A percentile compares a stretch with the other conserved stretches of the same genome.
phyloP scores from a whole-genome alignment of 2,797 vertebrate species.

The Choloepus didactylus region DNA sequence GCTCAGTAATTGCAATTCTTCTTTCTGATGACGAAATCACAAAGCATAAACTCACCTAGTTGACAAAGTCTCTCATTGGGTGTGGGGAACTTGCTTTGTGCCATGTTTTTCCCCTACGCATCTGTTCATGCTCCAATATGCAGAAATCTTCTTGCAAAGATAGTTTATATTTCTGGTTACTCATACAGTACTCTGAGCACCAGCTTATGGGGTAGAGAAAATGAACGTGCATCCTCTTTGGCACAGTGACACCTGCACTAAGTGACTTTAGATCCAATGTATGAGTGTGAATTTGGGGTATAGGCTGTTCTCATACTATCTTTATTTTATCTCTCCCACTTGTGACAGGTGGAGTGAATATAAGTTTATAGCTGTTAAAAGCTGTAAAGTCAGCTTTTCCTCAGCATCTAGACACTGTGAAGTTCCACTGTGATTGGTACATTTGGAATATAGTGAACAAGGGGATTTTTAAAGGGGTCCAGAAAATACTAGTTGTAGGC shows the following conservation, averaged over 20 bases:
- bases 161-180: background rate
- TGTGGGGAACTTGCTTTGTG: background rate
- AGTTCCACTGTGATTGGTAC: background rate
- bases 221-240: fast-evolving
- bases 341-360: background rate
- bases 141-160: background rate
- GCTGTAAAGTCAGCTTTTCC: background rate
- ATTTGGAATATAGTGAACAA: background rate
- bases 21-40: constrained; percentile 48
- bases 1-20: constrained; percentile 25
- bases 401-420: background rate
- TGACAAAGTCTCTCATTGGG: background rate
- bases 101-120: background rate
- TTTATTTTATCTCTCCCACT: background rate
- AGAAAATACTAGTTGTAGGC: constrained; percentile 7
- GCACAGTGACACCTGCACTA: background rate
- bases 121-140: constrained; percentile 58
- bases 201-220: fast-evolving
- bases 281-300: background rate
- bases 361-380: constrained; percentile 3
- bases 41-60: constrained; percentile 54
- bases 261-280: background rate
- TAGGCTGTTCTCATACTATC: background rate
- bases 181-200: background rate
- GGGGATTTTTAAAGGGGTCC: background rate